Evolutionary conservation across 2,888 invertebrate genomes (phyloP).

Genomic region (Morpho deidamia): DNA sequence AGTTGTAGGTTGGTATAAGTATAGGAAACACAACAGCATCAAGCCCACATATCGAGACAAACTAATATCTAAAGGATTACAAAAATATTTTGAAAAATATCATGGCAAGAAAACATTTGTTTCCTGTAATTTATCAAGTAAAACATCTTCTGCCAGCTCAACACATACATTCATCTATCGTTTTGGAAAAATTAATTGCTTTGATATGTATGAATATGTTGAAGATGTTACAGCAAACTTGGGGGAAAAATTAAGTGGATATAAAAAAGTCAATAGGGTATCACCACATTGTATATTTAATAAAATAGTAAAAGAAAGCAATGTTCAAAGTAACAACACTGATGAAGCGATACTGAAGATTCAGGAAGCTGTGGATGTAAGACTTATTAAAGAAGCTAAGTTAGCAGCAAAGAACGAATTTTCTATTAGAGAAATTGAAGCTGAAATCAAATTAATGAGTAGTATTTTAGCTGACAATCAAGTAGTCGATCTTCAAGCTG

Average conservation of each 20-base stretch:
- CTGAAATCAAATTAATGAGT: slow-evolving; percentile 68
- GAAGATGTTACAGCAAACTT: slow-evolving; percentile 75
- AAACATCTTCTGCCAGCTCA: slow-evolving; percentile 67
- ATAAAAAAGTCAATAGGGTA: slow-evolving; percentile 52
- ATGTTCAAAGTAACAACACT: slow-evolving; percentile 53
- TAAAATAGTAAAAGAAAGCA: slow-evolving; percentile 61
- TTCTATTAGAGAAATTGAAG: slow-evolving; percentile 60
- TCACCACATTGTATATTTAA: slow-evolving; percentile 59
- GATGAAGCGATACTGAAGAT: slow-evolving; percentile 63
- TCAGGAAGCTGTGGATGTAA: slow-evolving; percentile 61
- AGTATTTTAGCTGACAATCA: slow-evolving; percentile 62
- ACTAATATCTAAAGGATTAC: slow-evolving; percentile 80
- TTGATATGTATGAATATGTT: slow-evolving; percentile 73
- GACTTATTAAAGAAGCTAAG: slow-evolving; percentile 58
- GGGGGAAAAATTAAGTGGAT: slow-evolving; percentile 69
- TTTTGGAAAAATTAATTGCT: slow-evolving; percentile 78
- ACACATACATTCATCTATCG: slow-evolving; percentile 81
- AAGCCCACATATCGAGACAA: slow-evolving; percentile 81
- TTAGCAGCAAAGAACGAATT: slow-evolving; percentile 61
- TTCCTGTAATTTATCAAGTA: slow-evolving; percentile 78
- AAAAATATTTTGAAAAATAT: slow-evolving; percentile 74
- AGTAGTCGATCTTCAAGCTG: slow-evolving; percentile 44
- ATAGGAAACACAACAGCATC: slow-evolving; percentile 72
- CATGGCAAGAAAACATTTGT: slow-evolving; percentile 79
- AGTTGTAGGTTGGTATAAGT: slow-evolving; percentile 84